Percentiles rank a stretch among this genome's conserved stretches.
These are phyloP conservation scores for Virgularia gustaviana DNA, from an alignment of 92 coral and sea anemone species.

Conservation along the genomic window DNA sequence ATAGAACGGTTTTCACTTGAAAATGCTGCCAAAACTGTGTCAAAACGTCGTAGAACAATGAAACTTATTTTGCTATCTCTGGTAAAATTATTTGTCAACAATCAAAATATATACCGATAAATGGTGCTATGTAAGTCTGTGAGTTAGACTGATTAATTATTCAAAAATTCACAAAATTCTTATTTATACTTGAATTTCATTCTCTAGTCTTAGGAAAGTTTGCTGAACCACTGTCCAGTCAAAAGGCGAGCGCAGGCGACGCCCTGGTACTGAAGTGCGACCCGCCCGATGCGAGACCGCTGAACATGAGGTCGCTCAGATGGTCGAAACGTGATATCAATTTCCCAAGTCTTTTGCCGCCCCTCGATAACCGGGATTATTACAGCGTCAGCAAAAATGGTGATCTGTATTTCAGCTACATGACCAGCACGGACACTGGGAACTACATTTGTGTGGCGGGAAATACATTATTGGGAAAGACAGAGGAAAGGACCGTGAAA, in stretches of 20 bases:
- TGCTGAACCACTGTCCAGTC: background rate
- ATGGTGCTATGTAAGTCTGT: too few relatives aligned
- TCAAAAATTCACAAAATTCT: background rate
- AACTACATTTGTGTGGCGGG: constrained; percentile 73
- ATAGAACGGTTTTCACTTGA: too few relatives aligned
- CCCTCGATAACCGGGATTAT: constrained; percentile 12
- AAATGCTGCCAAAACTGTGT: too few relatives aligned
- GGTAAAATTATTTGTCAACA: too few relatives aligned
- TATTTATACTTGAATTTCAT: background rate
- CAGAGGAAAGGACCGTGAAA: constrained; percentile 20
- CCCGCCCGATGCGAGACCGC: background rate
- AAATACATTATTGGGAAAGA: constrained; percentile 36
- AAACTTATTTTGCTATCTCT: too few relatives aligned
- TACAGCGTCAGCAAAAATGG: constrained; percentile 62
- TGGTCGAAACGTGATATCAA: constrained; percentile 26
- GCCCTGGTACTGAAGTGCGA: constrained; percentile 3
- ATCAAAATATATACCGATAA: too few relatives aligned
- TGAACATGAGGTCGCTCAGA: background rate
- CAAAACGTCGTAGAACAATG: too few relatives aligned
- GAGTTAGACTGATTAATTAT: background rate
- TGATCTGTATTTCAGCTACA: constrained; percentile 62
- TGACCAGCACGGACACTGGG: constrained; percentile 66
- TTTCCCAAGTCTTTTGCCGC: constrained; percentile 9
- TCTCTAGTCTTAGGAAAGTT: constrained; percentile 5
- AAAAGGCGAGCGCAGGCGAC: constrained; percentile 13